A percentile compares a stretch with the other conserved stretches of the same genome.
Evolutionary conservation across 2,797 vertebrate genomes (phyloP).

Genomic region (Sandelia bainsii): DNA sequence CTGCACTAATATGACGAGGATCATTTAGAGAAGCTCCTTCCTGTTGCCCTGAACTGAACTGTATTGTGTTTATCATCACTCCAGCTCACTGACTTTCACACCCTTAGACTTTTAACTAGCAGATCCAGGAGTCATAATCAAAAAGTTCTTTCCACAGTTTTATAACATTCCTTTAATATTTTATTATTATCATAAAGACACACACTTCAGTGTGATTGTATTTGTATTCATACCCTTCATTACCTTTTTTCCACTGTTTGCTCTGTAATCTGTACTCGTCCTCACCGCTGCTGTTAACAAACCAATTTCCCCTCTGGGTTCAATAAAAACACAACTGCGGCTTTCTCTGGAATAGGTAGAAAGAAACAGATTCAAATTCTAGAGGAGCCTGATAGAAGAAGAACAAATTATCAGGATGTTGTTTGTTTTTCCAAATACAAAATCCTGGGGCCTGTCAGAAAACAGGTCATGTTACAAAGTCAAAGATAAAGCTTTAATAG

Average conservation of each 20-base stretch:
- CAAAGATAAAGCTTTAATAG: not conserved
- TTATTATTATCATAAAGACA: slow-evolving; percentile 42
- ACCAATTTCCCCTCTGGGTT: slow-evolving; percentile 52
- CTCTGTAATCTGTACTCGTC: slow-evolving; percentile 36
- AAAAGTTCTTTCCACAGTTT: slow-evolving; percentile 41
- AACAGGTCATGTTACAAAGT: slow-evolving; percentile 33
- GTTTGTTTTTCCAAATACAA: slow-evolving; percentile 28
- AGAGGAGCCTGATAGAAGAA: slow-evolving; percentile 6
- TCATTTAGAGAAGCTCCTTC: not conserved
- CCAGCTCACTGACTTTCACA: slow-evolving; percentile 2
- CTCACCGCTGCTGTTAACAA: slow-evolving; percentile 51
- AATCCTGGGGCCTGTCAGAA: slow-evolving; percentile 1
- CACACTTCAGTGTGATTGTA: slow-evolving; percentile 40
- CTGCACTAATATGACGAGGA: not conserved
- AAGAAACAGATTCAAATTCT: slow-evolving; percentile 12
- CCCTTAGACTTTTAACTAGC: slow-evolving; percentile 29
- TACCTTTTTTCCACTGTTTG: slow-evolving; percentile 12
- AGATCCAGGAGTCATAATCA: slow-evolving; percentile 21
- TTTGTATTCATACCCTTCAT: slow-evolving; percentile 53
- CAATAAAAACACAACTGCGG: slow-evolving; percentile 36
- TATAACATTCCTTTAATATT: slow-evolving; percentile 53
- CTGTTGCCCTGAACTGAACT: not conserved
- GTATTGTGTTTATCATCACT: slow-evolving; percentile 5
- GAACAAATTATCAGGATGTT: slow-evolving; percentile 14
- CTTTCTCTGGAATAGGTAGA: slow-evolving; percentile 19